Evolutionary conservation across 2,113 vertebrate genomes (phyloP), one percentile per base, ranked within the genome.

Genomic region (Rostratula benghalensis): DNA sequence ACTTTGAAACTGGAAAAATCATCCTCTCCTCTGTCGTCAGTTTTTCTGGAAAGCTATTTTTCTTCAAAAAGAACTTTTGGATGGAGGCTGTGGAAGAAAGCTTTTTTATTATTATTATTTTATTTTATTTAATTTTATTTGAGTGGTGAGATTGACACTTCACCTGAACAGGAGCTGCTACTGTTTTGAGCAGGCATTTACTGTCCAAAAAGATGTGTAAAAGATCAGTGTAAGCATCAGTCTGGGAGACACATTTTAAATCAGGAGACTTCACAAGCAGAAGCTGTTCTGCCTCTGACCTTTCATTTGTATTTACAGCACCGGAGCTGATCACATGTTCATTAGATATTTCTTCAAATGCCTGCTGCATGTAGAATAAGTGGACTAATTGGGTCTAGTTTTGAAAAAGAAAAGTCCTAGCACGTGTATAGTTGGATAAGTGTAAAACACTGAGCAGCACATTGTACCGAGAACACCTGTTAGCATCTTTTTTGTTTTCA

Each of bases 271-370:
- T 92, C 85, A 56, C 60, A 54, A 24, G 71, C 68, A 57, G 83
- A 37, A 83, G 68, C 73, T 54, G 31, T 39, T 74, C 86, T 28
- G 10, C 27, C 19, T 67, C 33, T 68, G 89, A 81, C 88, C 86
- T 93, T 92, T 35, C 76, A 33, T 69, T 89, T 92, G 73, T 93
- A 41, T 90, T 92, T 90, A 56, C 75, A 67, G 87, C 67, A 87
- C 71, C 3, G 6, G 54, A 90, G 85, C 54, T 27, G 37, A 51
- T 67, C 59, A 31, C 69, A 76, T 8, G 10, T 65, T 90, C 77
- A 56, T 93, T 57, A 91, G 83, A 9, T 76, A 69, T 69, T 91
- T 92, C 61, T 91, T 94, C 76, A 89, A 87, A 94, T 84, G 94
- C 53, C 53, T 48, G 46, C 68, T 95, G 92, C 89, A 35, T 56